A percentile compares a stretch with the other conserved stretches of the same genome.
phyloP scores from a whole-genome alignment of 1,140 invertebrate species.

The Hylaeus anthracinus region DNA sequence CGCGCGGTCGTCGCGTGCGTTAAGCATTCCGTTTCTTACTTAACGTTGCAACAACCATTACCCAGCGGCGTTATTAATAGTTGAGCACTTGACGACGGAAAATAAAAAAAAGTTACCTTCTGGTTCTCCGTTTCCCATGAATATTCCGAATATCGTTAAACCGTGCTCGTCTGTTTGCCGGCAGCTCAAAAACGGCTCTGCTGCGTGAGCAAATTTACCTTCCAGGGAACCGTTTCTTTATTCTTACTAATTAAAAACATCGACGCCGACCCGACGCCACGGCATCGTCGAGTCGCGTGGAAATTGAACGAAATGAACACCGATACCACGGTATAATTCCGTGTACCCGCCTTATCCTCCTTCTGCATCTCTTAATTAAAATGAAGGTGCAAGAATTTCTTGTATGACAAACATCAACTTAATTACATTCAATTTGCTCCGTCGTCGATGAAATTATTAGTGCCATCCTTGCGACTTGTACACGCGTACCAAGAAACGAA shows the following conservation, averaged over 20 bases:
- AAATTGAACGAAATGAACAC: too few relatives aligned
- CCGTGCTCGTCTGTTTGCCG: constrained; percentile 10
- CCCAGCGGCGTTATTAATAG: constrained; percentile 7
- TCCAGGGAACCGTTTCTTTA: constrained; percentile 1
- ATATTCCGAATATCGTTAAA: background rate
- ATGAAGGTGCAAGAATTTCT: too few relatives aligned
- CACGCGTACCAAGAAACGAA: too few relatives aligned
- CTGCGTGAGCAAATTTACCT: constrained; percentile 10
- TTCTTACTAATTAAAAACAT: constrained; percentile 21
- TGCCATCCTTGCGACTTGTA: too few relatives aligned
- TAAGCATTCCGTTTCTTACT: background rate
- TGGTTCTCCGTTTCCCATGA: background rate
- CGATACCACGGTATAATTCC: too few relatives aligned
- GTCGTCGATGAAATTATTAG: too few relatives aligned
- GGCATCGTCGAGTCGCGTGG: too few relatives aligned
- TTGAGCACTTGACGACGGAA: background rate
- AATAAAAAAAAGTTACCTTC: constrained; percentile 15
- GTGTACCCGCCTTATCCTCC: too few relatives aligned
- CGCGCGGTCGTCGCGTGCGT: background rate
- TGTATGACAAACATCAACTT: too few relatives aligned
- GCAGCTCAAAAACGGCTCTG: background rate
- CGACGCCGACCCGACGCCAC: too few relatives aligned
- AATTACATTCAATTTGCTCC: too few relatives aligned
- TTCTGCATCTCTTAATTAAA: too few relatives aligned
- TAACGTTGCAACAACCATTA: background rate